phyloP scores from a whole-genome alignment of 2,113 vertebrate species.

The Varanus salvator region DNA sequence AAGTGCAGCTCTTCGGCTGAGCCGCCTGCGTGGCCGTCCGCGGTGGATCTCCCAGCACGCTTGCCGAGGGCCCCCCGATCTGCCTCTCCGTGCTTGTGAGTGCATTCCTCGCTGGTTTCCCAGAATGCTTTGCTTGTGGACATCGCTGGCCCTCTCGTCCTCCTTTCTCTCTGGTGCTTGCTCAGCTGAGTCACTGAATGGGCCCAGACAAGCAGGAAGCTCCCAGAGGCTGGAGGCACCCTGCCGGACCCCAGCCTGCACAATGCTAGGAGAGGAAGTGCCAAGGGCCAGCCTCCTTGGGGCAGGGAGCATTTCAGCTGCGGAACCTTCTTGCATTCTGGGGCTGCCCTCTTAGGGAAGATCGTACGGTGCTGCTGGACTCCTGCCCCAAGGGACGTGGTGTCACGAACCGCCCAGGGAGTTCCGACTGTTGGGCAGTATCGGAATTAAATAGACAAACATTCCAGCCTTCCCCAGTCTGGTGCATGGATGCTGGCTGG shows the following conservation, averaged over 20 bases:
- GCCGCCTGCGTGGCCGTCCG: no score
- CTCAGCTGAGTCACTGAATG: neutral
- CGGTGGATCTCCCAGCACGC: neutral
- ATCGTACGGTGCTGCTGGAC: no score
- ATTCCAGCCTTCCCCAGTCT: no score
- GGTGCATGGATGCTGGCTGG: no score
- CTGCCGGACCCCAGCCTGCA: neutral
- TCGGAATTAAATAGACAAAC: no score
- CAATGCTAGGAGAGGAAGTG: no score
- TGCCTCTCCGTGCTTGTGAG: neutral
- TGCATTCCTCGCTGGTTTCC: neutral
- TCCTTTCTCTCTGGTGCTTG: neutral
- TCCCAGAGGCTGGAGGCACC: neutral
- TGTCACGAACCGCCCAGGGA: no score
- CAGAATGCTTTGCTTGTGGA: neutral
- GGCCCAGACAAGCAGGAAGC: no score
- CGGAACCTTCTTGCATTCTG: neutral
- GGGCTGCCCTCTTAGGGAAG: neutral
- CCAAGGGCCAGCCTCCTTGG: neutral
- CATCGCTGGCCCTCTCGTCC: conserved; percentile 27
- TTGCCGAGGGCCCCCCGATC: neutral
- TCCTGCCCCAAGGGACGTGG: no score
- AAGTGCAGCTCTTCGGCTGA: neutral
- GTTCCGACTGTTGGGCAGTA: no score
- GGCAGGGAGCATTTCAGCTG: neutral